Base-by-base conservation (phyloP, 2,113 vertebrate genomes). In the Perca fluviatilis region DNA sequence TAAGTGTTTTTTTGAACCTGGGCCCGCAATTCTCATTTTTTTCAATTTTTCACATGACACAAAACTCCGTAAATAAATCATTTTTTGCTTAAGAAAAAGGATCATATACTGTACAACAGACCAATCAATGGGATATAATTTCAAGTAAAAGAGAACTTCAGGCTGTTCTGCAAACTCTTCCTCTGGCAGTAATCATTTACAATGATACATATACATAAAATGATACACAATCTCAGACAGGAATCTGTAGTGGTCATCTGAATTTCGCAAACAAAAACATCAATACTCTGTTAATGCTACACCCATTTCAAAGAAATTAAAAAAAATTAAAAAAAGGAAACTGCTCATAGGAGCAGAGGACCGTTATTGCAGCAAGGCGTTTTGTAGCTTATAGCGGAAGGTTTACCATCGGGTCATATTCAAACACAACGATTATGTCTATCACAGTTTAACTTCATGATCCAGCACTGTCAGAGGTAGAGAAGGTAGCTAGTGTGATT, bases 231-330 rank as follows among this genome's bases (percentile, higher is more conserved):
- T 79, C 46, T 68, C 58, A 78, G 18, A 60, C 10, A 60, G 50
- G 62, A 69, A 77, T 74, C 74, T 85, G 60, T 86, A 86, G 91
- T 91, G 91, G 88, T 90, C 67, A 81, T 82, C 57, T 76, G 51
- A 61, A 61, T 9, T 72, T 77, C 73, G 84, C 74, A 67, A 78
- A 80, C 46, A 69, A 86, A 40, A 74, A 79, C 74, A 77, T 53
- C 56, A 70, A 76, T 75, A 78, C 46, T 64, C 27, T 53, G 53
- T 73, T 67, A 33, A 68, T 53, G 76, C 61, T 69, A 11, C 40
- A 43, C 40, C 40, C 40, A 43, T 43, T 40, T 10, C 2, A 43
- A 10, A 40, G 9, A 2, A 40, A n/a, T n/a, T n/a, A n/a, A n/a
- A n/a, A n/a, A n/a, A n/a, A n/a, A n/a, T n/a, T n/a, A n/a, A 9